Percentiles rank a stretch among this genome's conserved stretches.
Conservation (phyloP, 2,113 vertebrate species). For the Cepphus grylle region DNA sequence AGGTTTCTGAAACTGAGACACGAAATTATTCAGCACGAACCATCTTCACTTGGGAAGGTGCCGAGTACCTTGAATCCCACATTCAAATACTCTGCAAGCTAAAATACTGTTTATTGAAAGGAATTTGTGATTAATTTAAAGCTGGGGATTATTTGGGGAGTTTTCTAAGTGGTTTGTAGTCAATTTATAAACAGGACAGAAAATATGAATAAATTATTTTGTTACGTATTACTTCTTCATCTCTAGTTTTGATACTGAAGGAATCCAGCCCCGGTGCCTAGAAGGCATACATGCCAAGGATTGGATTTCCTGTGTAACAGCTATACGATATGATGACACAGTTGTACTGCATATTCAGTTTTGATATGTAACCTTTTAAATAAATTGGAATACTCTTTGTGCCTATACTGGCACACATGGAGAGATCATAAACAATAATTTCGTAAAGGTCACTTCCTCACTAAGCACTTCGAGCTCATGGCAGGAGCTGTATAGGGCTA, state of each 20-base stretch:
- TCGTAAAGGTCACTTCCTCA: conserved; percentile 76
- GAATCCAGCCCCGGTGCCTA: conserved; percentile 17
- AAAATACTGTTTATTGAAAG: neutral
- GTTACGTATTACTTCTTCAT: neutral
- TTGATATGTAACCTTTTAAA: conserved; percentile 83
- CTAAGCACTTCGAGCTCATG: conserved; percentile 37
- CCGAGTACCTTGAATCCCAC: neutral
- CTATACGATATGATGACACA: conserved; percentile 67
- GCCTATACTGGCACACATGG: conserved; percentile 44
- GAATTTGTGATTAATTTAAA: neutral
- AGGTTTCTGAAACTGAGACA: neutral
- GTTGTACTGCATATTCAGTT: conserved; percentile 74
- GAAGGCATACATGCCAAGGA: conserved; percentile 26
- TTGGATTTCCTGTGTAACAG: conserved; percentile 62
- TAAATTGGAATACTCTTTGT: conserved; percentile 81
- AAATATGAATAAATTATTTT: neutral
- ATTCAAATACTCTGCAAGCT: neutral
- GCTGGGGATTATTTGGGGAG: neutral
- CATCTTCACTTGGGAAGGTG: neutral
- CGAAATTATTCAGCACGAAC: conserved; percentile 12
- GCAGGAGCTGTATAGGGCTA: conserved; percentile 44
- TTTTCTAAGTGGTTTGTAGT: neutral
- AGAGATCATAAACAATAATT: conserved; percentile 79
- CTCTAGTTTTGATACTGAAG: neutral
- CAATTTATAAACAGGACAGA: neutral